Base-by-base conservation (phyloP, 2,888 invertebrate genomes). In the Ptilodon capucinus region DNA sequence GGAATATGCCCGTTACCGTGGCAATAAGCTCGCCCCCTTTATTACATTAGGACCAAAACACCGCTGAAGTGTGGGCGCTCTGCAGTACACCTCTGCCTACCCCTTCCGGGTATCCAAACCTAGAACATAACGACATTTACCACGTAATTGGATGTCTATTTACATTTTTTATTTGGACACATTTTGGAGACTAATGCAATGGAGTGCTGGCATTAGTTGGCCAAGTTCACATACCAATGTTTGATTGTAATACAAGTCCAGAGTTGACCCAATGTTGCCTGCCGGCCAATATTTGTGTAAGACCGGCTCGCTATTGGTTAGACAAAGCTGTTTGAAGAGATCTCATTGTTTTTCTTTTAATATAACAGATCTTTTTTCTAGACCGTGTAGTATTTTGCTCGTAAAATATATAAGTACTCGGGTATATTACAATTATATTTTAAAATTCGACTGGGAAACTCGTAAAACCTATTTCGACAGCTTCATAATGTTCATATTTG, bases 401-500 rank as follows among this genome's bases (percentile, higher is more conserved):
- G 28, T n/a, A n/a, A 28, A 28, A 28, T 28, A 8, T n/a, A n/a
- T 28, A n/a, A n/a, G n/a, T n/a, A 4, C 4, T n/a, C 28, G 5
- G 28, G 28, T 1, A 28, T 11, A 28, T 8, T 3, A n/a, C 28
- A 3, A 28, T 28, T n/a, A 28, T n/a, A n/a, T 28, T 28, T n/a
- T 28, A 2, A 28, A n/a, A 1, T 11, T 28, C n/a, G 3, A 4
- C n/a, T 28, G n/a, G 4, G 4, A n/a, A 28, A 28, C 11, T n/a
- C 28, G 11, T 2, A 21, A 21, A 21, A 21, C 21, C 21, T 8
- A 32, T 57, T 50, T 44, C 48, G 42, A 40, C 48, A 40, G 25
- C 23, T 8, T 36, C 36, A 47, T 43, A 19, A 44, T 35, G 38
- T 35, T 48, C 49, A 32, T 51, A 57, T 65, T 54, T 57, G 49